Evolutionary conservation across 2,113 vertebrate genomes (phyloP), one percentile per base, ranked within the genome.

Genomic region (Smithornis capensis): DNA sequence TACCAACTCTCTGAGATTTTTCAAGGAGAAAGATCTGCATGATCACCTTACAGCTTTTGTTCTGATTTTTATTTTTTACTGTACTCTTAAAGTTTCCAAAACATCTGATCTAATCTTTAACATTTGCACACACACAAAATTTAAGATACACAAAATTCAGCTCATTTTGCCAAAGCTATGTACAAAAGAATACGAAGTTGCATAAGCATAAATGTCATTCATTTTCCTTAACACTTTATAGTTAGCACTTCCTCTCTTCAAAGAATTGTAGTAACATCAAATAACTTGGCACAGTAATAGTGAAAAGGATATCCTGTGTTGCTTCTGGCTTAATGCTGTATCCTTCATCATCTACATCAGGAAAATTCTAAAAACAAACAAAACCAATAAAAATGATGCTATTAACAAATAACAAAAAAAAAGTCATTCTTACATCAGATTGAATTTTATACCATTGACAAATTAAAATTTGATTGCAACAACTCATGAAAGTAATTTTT

Each of bases 291-390:
- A 81, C 63, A 89, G 7, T 38, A 89, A 87, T 33, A 56, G 50
- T 71, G 33, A 64, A 97, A 98, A 99, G 99, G 99, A 99, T 99
- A 96, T 99, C 99, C 94, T 99, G 99, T 94, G 98, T 98, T 90
- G 94, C 93, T 98, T 99, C 98, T 76, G 99, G 99, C 95, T 99
- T 98, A 98, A 99, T 99, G 94, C 99, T 99, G 97, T 98, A 99
- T 31, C 99, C 99, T 96, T 99, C 99, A 60, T 99, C 99, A 95
- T 99, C 99, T 29, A 99, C 98, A 95, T 98, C 98, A 87, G 99
- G 99, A 96, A 98, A 98, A 87, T 99, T 99, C 99, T 99, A 81
- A 75, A 96, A 95, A 67, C 18, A 94, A 45, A 45, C 45, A 45
- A 45, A 45, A 45, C 83, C 49, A 63, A 83, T 25, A 87, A 64